Conservation (phyloP, 2,113 vertebrate species). For the Pteruthius melanotis region DNA sequence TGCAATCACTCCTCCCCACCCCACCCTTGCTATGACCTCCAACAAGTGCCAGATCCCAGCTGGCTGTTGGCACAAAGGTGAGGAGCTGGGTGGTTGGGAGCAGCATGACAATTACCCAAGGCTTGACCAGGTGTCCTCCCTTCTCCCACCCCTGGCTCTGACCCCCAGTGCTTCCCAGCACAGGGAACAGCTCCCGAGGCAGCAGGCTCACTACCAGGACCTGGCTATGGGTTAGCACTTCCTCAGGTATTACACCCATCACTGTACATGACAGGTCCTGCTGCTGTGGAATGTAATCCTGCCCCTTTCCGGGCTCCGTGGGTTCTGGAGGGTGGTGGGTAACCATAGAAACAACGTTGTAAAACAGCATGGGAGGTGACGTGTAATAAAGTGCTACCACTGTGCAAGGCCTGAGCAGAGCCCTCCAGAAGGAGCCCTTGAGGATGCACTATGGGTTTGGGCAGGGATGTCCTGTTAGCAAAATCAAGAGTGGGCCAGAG, state of each 20-base stretch:
- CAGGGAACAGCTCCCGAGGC: neutral
- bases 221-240: neutral
- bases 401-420: conserved; percentile 2
- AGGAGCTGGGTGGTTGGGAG: neutral
- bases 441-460: neutral
- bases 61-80: neutral
- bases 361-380: conserved; percentile 45
- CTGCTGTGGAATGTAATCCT: conserved; percentile 13
- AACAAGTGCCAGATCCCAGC: neutral
- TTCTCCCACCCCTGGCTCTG: neutral
- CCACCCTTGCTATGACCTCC: neutral
- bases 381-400: neutral
- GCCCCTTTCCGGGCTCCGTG: conserved; percentile 10
- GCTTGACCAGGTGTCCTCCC: neutral
- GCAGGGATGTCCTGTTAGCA: neutral
- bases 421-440: neutral
- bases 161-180: fast-evolving
- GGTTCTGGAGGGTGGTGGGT: conserved; percentile 51
- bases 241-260: neutral
- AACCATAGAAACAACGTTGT: conserved; percentile 59
- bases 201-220: neutral
- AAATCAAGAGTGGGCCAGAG: neutral
- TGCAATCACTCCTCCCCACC: fast-evolving
- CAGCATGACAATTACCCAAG: neutral
- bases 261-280: neutral